Percentiles rank a stretch among this genome's conserved stretches.
Evolutionary conservation across 64 coral and sea anemone species (phyloP).

Genomic region (Hydrozoanthus tunicans): DNA sequence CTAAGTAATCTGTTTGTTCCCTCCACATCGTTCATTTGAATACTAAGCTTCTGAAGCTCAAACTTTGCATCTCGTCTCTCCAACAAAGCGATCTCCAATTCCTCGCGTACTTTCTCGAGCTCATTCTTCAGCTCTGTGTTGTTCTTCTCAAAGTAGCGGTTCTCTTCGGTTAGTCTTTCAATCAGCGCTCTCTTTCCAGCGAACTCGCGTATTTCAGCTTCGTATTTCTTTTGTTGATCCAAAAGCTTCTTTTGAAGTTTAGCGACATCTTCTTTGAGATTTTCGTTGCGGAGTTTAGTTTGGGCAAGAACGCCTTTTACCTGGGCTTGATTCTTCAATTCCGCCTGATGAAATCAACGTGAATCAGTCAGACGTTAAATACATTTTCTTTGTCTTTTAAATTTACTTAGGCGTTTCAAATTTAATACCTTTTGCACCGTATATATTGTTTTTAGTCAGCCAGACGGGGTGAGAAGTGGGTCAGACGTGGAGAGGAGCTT

Average conservation of each 20-base stretch:
- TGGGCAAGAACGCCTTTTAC: constrained; percentile 85
- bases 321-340: constrained; percentile 92
- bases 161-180: constrained; percentile 86
- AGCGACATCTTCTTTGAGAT: constrained; percentile 78
- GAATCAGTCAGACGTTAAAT: neutral
- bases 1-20: constrained; percentile 69
- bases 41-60: constrained; percentile 91
- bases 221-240: constrained; percentile 90
- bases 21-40: constrained; percentile 82
- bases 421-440: no score
- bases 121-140: constrained; percentile 80
- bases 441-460: no score
- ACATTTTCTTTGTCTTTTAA: neutral
- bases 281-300: constrained; percentile 87
- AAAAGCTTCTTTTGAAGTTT: constrained; percentile 90
- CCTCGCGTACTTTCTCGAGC: constrained; percentile 69
- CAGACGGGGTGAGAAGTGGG: no score
- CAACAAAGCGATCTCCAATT: constrained; percentile 66
- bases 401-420: neutral
- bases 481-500: no score
- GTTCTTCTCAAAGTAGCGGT: constrained; percentile 73
- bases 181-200: constrained; percentile 89
- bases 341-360: constrained; percentile 30
- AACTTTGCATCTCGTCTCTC: constrained; percentile 84
- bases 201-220: constrained; percentile 82